These are phyloP conservation scores for Elephas maximus DNA, from an alignment of 2,113 vertebrate genomes.

Conservation along the genomic window DNA sequence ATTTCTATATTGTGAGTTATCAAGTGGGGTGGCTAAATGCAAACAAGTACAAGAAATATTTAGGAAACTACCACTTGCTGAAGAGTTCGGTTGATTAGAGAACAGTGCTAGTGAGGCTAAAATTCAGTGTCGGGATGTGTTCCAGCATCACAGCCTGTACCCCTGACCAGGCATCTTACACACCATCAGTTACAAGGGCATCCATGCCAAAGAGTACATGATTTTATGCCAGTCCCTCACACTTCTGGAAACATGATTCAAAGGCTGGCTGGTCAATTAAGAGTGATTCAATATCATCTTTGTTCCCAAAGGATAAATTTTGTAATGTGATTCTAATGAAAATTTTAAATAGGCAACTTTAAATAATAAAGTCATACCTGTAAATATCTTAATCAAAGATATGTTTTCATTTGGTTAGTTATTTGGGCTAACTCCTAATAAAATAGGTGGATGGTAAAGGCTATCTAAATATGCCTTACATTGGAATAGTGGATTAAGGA, in stretches of 20 bases:
- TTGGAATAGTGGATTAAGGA: background rate
- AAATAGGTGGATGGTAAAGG: background rate
- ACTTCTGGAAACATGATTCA: background rate
- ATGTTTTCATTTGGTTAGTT: constrained; percentile 12
- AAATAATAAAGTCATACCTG: constrained; percentile 40
- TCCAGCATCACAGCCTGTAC: constrained; percentile 53
- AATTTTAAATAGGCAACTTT: background rate
- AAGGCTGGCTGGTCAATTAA: background rate
- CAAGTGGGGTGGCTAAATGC: constrained; percentile 8
- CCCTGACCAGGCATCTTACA: constrained; percentile 50
- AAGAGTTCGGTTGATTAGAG: constrained; percentile 24
- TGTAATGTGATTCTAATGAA: background rate
- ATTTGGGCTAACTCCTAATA: constrained; percentile 9
- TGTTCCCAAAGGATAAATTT: constrained; percentile 45
- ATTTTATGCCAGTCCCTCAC: background rate
- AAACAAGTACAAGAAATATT: constrained; percentile 40
- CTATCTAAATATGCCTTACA: background rate
- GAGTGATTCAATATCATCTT: background rate
- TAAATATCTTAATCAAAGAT: constrained; percentile 29
- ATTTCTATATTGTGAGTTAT: background rate
- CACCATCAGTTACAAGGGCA: constrained; percentile 15
- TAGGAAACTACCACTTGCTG: constrained; percentile 3
- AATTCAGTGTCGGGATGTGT: constrained; percentile 30
- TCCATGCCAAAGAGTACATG: background rate
- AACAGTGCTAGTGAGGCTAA: constrained; percentile 56